A percentile compares a stretch with the other conserved stretches of the same genome.
phyloP scores from a whole-genome alignment of 1,140 invertebrate genomes.

The Diorhabda carinulata region DNA sequence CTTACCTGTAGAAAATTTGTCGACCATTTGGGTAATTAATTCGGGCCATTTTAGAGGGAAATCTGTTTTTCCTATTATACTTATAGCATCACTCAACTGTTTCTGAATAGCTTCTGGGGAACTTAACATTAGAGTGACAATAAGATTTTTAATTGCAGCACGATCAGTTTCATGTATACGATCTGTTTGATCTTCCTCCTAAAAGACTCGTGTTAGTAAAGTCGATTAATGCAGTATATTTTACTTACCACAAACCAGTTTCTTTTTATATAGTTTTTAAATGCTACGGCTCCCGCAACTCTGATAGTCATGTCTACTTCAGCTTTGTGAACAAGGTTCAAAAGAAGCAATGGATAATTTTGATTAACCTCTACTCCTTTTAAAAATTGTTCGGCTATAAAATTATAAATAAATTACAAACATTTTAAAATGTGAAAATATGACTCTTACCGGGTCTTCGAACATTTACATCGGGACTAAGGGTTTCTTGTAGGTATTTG shows the following conservation, averaged over 20 bases:
- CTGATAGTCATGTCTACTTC: slow-evolving; percentile 76
- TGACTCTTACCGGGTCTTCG: slow-evolving; percentile 69
- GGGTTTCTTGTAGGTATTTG: slow-evolving; percentile 81
- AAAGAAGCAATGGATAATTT: slow-evolving; percentile 83
- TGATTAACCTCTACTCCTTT: slow-evolving; percentile 86
- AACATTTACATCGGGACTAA: slow-evolving; percentile 77
- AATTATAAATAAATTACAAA: not conserved
- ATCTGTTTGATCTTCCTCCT: slow-evolving; percentile 78
- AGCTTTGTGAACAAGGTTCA: slow-evolving; percentile 78
- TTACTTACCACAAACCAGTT: slow-evolving; percentile 86
- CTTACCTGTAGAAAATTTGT: slow-evolving; percentile 74
- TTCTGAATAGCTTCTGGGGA: slow-evolving; percentile 87
- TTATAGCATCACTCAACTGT: slow-evolving; percentile 93
- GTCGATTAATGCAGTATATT: not conserved
- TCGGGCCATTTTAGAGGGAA: slow-evolving; percentile 94
- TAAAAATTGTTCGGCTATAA: slow-evolving; percentile 85
- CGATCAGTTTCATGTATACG: slow-evolving; percentile 79
- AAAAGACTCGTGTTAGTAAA: slow-evolving; percentile 16
- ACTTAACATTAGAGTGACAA: slow-evolving; percentile 89
- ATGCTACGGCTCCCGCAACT: slow-evolving; percentile 84
- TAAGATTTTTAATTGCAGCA: slow-evolving; percentile 74
- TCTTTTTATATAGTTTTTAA: slow-evolving; percentile 95
- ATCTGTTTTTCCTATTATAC: slow-evolving; percentile 90
- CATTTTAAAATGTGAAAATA: no score
- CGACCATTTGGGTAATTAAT: slow-evolving; percentile 86